Evolutionary conservation across 2,888 invertebrate genomes (phyloP).

Genomic region (Metopia argyrocephala): DNA sequence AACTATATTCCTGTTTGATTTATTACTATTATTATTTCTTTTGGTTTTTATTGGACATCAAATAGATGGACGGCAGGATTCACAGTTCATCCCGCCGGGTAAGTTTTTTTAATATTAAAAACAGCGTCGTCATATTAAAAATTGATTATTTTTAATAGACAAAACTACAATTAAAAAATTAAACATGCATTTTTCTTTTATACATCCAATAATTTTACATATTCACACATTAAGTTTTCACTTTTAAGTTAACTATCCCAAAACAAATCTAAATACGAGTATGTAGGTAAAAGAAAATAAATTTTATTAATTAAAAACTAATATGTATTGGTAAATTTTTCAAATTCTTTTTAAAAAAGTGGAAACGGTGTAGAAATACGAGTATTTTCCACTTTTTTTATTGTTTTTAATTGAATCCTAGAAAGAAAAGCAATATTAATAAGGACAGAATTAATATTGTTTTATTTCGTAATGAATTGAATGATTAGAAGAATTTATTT

Average conservation of each 20-base stretch:
- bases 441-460: too few species aligned
- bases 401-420: too few species aligned
- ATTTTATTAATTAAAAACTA: too few species aligned
- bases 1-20: slow-evolving; percentile 77
- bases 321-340: too few species aligned
- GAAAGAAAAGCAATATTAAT: too few species aligned
- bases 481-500: too few species aligned
- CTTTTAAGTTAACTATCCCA: not conserved
- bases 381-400: too few species aligned
- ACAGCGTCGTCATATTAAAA: slow-evolving; percentile 31
- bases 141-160: slow-evolving; percentile 43
- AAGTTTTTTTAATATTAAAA: slow-evolving; percentile 72
- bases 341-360: too few species aligned
- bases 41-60: slow-evolving; percentile 79
- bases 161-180: slow-evolving; percentile 44
- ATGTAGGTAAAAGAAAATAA: too few species aligned
- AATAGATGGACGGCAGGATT: slow-evolving; percentile 80
- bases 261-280: slow-evolving; percentile 10
- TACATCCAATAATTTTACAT: slow-evolving; percentile 11
- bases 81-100: slow-evolving; percentile 79
- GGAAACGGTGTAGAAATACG: too few species aligned
- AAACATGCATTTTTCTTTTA: too few species aligned
- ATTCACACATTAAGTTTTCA: not conserved
- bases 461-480: too few species aligned
- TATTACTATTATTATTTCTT: slow-evolving; percentile 77